phyloP scores from a whole-genome alignment of 2,797 vertebrate genomes.

The Peromyscus attwateri region DNA sequence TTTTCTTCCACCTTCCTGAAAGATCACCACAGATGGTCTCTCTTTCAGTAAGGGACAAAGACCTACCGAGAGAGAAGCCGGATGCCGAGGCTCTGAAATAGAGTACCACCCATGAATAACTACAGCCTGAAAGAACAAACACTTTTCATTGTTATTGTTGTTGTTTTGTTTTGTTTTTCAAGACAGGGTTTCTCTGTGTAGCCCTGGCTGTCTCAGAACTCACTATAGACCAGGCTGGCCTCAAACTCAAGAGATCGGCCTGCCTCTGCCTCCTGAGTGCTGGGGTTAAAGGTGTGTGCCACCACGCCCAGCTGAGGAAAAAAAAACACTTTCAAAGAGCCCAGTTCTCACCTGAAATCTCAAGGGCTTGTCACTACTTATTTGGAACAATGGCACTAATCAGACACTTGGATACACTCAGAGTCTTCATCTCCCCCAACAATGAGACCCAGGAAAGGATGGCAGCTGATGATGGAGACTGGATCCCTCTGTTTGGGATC shows the following conservation, averaged over 20 bases:
- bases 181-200: neutral
- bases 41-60: slow-evolving; percentile 24
- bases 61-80: slow-evolving; percentile 25
- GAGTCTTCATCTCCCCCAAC: neutral
- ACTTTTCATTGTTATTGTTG: neutral
- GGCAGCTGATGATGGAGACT: neutral
- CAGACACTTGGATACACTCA: slow-evolving; percentile 34
- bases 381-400: slow-evolving; percentile 51
- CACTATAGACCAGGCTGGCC: neutral
- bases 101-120: neutral
- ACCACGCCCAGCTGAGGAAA: neutral
- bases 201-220: neutral
- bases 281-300: neutral
- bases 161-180: neutral
- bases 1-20: slow-evolving; percentile 60
- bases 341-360: slow-evolving; percentile 62
- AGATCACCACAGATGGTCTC: neutral
- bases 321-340: neutral
- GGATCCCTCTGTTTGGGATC: slow-evolving; percentile 31
- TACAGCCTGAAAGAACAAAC: neutral
- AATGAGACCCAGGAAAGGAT: neutral
- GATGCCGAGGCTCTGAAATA: neutral
- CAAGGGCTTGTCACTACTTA: slow-evolving; percentile 18
- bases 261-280: neutral
- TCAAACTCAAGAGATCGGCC: neutral